phyloP scores from a whole-genome alignment of 2,888 invertebrate genomes.

The Heterodera filipjevi region DNA sequence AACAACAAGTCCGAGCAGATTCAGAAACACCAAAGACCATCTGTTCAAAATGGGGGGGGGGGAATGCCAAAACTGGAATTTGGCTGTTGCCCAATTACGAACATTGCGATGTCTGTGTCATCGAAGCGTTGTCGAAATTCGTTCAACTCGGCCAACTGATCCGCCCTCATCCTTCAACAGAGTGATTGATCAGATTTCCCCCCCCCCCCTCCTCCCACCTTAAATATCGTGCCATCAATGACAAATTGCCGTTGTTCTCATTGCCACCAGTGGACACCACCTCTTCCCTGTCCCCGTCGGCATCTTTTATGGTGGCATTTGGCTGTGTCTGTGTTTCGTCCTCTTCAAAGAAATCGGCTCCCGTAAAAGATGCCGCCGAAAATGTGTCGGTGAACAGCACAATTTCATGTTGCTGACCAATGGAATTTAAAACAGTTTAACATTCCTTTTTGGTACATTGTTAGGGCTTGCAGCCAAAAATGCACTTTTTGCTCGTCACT shows the following conservation, averaged over 20 bases:
- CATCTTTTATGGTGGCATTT: neutral
- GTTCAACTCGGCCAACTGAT: constrained; percentile 10
- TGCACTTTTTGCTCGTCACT: no score
- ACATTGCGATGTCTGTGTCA: neutral
- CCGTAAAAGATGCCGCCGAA: neutral
- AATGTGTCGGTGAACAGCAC: constrained; percentile 7
- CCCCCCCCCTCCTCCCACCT: neutral
- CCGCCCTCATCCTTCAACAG: neutral
- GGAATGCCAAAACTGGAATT: no score
- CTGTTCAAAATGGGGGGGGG: neutral
- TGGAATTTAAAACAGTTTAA: no score
- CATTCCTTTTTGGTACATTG: no score
- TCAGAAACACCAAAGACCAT: constrained; percentile 2
- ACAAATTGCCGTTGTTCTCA: constrained; percentile 10
- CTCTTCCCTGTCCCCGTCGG: neutral
- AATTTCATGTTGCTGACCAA: constrained; percentile 1
- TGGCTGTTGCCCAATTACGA: neutral
- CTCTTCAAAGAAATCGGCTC: neutral
- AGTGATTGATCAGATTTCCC: neutral
- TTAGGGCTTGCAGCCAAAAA: no score
- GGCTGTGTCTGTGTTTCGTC: neutral
- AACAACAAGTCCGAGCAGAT: neutral
- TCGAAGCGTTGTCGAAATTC: neutral
- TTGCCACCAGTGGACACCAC: neutral
- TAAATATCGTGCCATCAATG: neutral